phyloP scores from a whole-genome alignment of 2,797 vertebrate genomes.

The Chelmon rostratus region DNA sequence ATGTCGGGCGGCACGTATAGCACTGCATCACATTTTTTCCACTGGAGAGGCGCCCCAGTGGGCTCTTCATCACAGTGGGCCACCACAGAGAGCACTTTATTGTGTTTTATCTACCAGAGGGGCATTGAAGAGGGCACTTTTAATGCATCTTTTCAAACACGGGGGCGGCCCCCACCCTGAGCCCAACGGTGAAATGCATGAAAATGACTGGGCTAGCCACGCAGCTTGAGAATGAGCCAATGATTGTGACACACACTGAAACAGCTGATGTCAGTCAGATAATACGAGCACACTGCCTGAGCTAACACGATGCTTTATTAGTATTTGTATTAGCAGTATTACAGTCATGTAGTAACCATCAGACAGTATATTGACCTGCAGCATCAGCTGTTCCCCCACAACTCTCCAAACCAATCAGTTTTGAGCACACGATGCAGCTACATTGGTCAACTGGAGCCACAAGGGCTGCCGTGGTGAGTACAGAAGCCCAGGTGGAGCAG shows the following conservation, averaged over 20 bases:
- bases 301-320: background rate
- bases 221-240: background rate
- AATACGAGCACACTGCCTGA: rapidly evolving
- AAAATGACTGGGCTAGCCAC: background rate
- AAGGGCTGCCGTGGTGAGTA: no score
- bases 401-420: background rate
- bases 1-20: background rate
- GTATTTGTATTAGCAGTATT: background rate
- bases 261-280: background rate
- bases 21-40: background rate
- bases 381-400: background rate
- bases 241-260: background rate
- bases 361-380: background rate
- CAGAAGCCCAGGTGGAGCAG: no score
- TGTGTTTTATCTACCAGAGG: background rate
- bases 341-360: background rate
- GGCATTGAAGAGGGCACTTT: background rate
- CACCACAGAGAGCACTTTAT: background rate
- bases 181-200: no score
- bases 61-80: background rate
- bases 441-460: background rate
- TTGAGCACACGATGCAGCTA: background rate
- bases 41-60: background rate
- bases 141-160: background rate
- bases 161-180: background rate